These are phyloP conservation scores for Cerastis rubricosa DNA, from an alignment of 2,888 invertebrate species.

Conservation along the genomic window DNA sequence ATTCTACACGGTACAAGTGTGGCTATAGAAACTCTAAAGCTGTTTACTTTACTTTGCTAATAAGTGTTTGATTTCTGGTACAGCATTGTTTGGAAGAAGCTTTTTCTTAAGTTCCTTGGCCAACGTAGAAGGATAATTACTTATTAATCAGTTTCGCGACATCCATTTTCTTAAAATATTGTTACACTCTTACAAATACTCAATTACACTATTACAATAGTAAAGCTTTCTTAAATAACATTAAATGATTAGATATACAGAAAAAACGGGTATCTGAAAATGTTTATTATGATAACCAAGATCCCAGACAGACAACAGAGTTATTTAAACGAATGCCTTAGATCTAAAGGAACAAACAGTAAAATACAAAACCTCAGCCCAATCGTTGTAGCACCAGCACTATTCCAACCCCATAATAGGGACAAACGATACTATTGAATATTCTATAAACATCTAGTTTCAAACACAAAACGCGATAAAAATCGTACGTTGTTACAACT, in stretches of 20 bases:
- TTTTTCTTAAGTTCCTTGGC: not conserved
- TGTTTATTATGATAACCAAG: not conserved
- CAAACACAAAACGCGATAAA: conserved; percentile 67
- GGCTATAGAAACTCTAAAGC: conserved; percentile 46
- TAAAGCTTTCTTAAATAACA: not conserved
- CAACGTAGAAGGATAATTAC: not conserved
- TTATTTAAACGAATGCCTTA: conserved; percentile 3
- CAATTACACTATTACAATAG: not conserved
- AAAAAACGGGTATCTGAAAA: not conserved
- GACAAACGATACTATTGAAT: conserved; percentile 58
- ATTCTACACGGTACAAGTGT: conserved; percentile 41
- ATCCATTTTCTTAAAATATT: not conserved
- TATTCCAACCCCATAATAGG: conserved; percentile 45
- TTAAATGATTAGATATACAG: not conserved
- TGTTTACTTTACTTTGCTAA: conserved; percentile 51
- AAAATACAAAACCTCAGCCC: not conserved
- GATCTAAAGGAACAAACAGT: not conserved
- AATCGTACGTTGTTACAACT: conserved; percentile 69
- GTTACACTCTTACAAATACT: not conserved
- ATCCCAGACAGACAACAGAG: not conserved
- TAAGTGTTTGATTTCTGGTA: conserved; percentile 49
- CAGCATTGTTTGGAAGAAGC: conserved; percentile 6
- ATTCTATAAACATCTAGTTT: conserved; percentile 60
- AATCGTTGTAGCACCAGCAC: conserved; percentile 36
- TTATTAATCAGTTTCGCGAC: not conserved